phyloP scores from a whole-genome alignment of 2,113 vertebrate species.

The Carlito syrichta region DNA sequence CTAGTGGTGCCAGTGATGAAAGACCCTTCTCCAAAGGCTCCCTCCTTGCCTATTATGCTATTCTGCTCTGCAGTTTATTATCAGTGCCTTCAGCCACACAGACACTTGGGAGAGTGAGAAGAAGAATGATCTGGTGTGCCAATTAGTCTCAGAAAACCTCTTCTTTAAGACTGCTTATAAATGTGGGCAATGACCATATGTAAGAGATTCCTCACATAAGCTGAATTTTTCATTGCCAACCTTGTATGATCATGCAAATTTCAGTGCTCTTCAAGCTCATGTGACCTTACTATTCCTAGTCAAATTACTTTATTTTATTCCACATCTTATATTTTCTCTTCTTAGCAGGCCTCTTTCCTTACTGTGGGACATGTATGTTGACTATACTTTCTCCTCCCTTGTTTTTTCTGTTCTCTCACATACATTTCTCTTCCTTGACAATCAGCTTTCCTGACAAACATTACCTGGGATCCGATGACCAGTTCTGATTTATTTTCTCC shows the following conservation, averaged over 20 bases:
- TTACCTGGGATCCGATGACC: background rate
- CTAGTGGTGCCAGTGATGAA: slow-evolving; percentile 49
- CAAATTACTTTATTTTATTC: slow-evolving; percentile 27
- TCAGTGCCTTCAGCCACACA: slow-evolving; percentile 61
- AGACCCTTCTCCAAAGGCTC: slow-evolving; percentile 41
- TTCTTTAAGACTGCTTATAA: slow-evolving; percentile 26
- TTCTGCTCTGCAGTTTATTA: slow-evolving; percentile 66
- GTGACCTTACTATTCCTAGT: background rate
- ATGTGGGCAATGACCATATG: slow-evolving; percentile 58
- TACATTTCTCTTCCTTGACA: background rate
- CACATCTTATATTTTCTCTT: background rate
- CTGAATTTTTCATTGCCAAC: background rate
- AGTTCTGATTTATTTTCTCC: background rate
- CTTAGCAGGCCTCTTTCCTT: background rate
- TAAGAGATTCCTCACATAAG: background rate
- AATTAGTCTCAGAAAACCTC: slow-evolving; percentile 45
- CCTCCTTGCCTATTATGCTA: slow-evolving; percentile 38
- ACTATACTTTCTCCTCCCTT: background rate
- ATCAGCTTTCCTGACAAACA: background rate
- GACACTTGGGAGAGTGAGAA: slow-evolving; percentile 25
- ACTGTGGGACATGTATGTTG: background rate
- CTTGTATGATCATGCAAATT: background rate
- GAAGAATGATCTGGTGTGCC: slow-evolving; percentile 53
- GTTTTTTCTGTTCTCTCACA: background rate
- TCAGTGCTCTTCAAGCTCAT: background rate